Percentiles rank a stretch among this genome's conserved stretches.
Evolutionary conservation across 2,888 invertebrate genomes (phyloP).

Genomic region (Hypercompe scribonia): DNA sequence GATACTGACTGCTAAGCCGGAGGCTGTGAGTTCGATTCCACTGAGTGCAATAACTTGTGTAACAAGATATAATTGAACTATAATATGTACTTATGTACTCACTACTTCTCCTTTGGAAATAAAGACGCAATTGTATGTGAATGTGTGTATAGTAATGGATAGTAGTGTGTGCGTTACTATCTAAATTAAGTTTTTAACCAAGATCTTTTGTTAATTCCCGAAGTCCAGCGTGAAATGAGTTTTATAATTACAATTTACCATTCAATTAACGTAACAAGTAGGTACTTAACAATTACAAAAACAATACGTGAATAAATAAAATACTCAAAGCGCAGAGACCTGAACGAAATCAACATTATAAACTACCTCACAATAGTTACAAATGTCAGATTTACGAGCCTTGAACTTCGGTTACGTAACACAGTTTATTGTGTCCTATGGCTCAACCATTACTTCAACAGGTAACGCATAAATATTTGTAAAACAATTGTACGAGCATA

Average conservation of each 20-base stretch:
- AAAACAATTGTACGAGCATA: no score
- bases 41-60: no score
- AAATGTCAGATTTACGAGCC: conserved; percentile 41
- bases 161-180: no score
- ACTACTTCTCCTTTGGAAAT: no score
- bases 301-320: conserved; percentile 13
- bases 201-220: background rate
- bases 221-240: background rate
- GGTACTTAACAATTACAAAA: conserved; percentile 12
- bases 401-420: conserved; percentile 48
- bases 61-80: no score
- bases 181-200: background rate
- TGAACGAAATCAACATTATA: conserved; percentile 29
- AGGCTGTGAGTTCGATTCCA: no score
- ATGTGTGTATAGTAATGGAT: no score
- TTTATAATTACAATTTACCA: conserved; percentile 16
- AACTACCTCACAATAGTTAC: conserved; percentile 25
- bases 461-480: background rate
- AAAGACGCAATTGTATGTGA: no score
- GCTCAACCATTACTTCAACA: background rate
- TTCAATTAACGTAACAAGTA: conserved; percentile 16
- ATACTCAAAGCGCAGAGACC: conserved; percentile 9
- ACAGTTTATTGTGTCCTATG: conserved; percentile 42
- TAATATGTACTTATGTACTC: no score
- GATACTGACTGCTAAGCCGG: no score